Evolutionary conservation across 2,888 invertebrate species (phyloP), one percentile per base, ranked within the genome.

Genomic region (Patella depressa): DNA sequence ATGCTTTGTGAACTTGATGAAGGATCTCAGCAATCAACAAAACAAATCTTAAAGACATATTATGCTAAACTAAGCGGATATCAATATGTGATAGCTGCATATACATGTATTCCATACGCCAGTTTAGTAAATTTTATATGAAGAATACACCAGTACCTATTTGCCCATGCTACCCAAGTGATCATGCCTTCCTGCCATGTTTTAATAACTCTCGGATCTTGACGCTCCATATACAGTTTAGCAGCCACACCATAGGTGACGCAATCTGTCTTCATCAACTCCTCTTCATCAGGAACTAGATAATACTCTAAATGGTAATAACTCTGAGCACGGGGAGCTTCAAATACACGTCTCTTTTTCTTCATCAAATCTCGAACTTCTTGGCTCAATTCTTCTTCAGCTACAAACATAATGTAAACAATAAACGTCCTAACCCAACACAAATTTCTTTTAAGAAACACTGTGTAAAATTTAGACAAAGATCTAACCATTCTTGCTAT

Each of bases 131-230:
- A 24, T 24, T 19, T 17, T 71, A 19, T 29, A 70, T 29, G 24
- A 72, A 45, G 45, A 45, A 45, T 45, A 34, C 34, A 34, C 34
- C 80, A 65, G 79, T 81, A 91, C 91, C 87, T 89, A 74, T 90
- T 88, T n/a, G 89, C 84, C 91, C 91, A 91, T 2, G 90, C 89
- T 14, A 90, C 85, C 91, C 91, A 91, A 1, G 91, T 90, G 55
- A 88, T 81, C 53, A 89, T 88, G 1, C 90, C 90, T 77, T 90
- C 90, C 74, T 87, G 87, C 91, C 91, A 91, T 0, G 90, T 91
- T 78, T 88, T 88, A 74, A 91, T 82, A 19, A 91, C 88, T 65
- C 86, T 85, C 0, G 91, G 84, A 45, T 91, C 91, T 69, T 88
- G 87, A 53, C 83, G 81, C 78, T 91, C 91, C 79, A 89, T 87